Evolutionary conservation across 2,888 invertebrate genomes (phyloP), one percentile per base, ranked within the genome.

Genomic region (Drosophila stalkeri): DNA sequence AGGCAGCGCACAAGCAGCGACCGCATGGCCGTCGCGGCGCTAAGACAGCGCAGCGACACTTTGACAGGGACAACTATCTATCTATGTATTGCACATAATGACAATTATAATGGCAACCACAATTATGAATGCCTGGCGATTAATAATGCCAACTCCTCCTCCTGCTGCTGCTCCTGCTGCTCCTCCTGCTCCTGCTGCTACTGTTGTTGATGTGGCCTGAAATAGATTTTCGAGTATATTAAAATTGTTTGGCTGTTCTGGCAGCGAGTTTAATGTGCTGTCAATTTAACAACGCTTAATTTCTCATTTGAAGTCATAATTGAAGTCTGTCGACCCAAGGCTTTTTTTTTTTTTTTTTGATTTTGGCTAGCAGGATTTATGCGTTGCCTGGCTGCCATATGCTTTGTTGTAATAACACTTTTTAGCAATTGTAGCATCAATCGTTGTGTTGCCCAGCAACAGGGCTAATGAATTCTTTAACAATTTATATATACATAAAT

Each of bases 21-120:
- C 66, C 63, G 65, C 66, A 52, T 62, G 52, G 65, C 44, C 64
- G 64, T 35, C 67, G 69, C n/a, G 39, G 47, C 70, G 64, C 71
- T 74, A 79, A 77, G 87, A 73, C 85, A 72, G 74, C 75, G 56
- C 72, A 73, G 68, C 77, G 77, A 87, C 88, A 79, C 84, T 89
- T 81, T 84, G 84, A 85, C 90, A 89, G 90, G 75, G 71, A 75
- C 73, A 76, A 85, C 85, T 89, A 83, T 89, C 88, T 71, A 89
- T 84, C 81, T 80, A 71, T 81, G 85, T 79, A 89, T 89, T 87
- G 85, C 88, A 87, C 90, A 85, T 89, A 85, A 89, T 89, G 85
- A 89, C 85, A 89, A 85, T 85, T 85, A 85, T 85, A 85, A 85
- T 85, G 90, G 85, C 90, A 85, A 59, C 82, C 85, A 82, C 85